A percentile compares a stretch with the other conserved stretches of the same genome.
Evolutionary conservation across 2,113 vertebrate genomes (phyloP).

Genomic region (Pelmatolapia mariae): DNA sequence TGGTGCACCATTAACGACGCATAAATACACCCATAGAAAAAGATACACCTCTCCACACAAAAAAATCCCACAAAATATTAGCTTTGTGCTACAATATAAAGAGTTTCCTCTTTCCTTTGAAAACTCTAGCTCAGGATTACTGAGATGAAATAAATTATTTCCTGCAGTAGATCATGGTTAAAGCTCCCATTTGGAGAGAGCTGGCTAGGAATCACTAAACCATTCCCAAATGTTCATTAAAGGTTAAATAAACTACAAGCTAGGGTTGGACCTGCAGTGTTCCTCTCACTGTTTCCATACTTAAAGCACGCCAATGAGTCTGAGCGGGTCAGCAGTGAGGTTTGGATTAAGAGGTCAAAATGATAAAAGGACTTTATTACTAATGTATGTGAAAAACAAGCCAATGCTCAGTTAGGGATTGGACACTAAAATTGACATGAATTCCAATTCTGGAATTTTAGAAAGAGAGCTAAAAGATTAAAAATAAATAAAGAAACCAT

Average conservation of each 20-base stretch:
- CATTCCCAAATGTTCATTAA: neutral
- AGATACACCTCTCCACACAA: conserved; percentile 10
- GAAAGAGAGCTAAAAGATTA: neutral
- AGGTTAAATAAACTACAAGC: neutral
- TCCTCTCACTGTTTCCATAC: neutral
- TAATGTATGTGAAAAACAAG: neutral
- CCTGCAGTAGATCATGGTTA: neutral
- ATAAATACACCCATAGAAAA: neutral
- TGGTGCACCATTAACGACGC: neutral
- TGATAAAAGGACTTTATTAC: neutral
- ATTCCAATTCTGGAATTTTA: neutral
- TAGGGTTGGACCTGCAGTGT: neutral
- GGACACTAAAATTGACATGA: neutral
- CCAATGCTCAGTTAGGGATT: neutral
- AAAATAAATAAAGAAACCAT: neutral
- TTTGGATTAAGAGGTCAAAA: neutral
- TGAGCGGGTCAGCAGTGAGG: neutral
- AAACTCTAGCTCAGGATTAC: neutral
- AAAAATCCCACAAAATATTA: neutral
- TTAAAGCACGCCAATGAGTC: neutral
- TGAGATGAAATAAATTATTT: conserved; percentile 4
- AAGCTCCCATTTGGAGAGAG: neutral
- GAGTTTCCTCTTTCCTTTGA: neutral
- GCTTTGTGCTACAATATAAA: neutral
- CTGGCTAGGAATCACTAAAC: neutral